Conservation (phyloP, 2,888 invertebrate species). For the Caenorhabditis sinica region DNA sequence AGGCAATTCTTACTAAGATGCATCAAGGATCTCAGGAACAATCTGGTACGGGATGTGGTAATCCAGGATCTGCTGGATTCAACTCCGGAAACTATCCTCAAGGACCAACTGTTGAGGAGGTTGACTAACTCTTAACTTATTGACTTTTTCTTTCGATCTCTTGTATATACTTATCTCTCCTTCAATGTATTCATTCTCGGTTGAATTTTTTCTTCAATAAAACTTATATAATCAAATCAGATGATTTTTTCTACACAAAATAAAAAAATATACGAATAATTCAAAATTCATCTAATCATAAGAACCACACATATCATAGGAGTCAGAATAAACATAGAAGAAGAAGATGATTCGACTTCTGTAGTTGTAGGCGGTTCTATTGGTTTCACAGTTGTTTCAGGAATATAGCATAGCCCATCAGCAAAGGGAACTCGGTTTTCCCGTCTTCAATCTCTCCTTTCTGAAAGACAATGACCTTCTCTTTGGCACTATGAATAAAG, state of each 20-base stretch:
- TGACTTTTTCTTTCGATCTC: neutral
- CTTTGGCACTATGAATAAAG: neutral
- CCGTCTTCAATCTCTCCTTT: neutral
- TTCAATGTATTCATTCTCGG: neutral
- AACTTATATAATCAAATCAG: neutral
- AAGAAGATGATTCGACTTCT: neutral
- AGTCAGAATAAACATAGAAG: neutral
- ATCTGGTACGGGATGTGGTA: constrained; percentile 62
- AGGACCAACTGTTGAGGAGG: constrained; percentile 81
- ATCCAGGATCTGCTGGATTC: constrained; percentile 56
- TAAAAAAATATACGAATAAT: neutral
- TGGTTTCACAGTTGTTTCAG: neutral
- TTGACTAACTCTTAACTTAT: constrained; percentile 71
- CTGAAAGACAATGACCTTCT: neutral
- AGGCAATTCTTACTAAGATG: constrained; percentile 1
- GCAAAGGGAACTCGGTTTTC: neutral
- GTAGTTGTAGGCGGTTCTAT: neutral
- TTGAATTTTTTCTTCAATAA: neutral
- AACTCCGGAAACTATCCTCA: constrained; percentile 52
- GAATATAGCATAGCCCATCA: constrained; percentile 10
- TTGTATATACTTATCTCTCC: neutral
- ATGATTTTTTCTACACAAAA: neutral
- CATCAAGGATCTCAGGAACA: constrained; percentile 8
- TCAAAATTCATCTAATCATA: neutral
- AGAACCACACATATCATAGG: neutral